Conservation (phyloP, 2,797 vertebrate genomes). For the Onychomys leucogaster region DNA sequence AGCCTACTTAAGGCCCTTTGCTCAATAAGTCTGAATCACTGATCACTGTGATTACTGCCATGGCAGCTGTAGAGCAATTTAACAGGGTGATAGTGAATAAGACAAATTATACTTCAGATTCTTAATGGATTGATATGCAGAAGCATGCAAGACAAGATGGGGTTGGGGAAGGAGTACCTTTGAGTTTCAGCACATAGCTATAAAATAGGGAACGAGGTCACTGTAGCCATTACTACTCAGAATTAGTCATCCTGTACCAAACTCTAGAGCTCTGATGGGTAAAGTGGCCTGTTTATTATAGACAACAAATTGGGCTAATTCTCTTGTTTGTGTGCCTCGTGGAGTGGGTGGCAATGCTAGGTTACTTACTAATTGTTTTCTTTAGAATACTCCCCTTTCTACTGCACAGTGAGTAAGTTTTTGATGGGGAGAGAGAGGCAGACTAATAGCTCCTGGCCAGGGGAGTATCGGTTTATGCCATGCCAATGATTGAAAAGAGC, state of each 20-base stretch:
- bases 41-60: constrained; percentile 79
- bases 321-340: constrained; percentile 64
- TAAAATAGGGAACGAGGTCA: constrained; percentile 60
- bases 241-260: constrained; percentile 66
- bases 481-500: constrained; percentile 72
- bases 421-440: constrained; percentile 61
- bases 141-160: constrained; percentile 55
- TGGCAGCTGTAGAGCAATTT: constrained; percentile 80
- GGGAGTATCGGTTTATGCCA: constrained; percentile 63
- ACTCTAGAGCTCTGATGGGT: constrained; percentile 44
- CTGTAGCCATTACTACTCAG: not conserved
- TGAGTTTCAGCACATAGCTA: constrained; percentile 40
- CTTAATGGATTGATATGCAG: constrained; percentile 71
- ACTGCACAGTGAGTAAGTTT: constrained; percentile 44
- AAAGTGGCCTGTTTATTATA: constrained; percentile 69
- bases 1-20: constrained; percentile 77
- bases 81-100: constrained; percentile 79
- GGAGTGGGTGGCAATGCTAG: constrained; percentile 68
- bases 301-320: constrained; percentile 69
- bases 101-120: constrained; percentile 77
- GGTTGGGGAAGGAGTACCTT: constrained; percentile 4
- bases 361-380: constrained; percentile 72
- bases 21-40: constrained; percentile 80
- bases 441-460: constrained; percentile 58
- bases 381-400: constrained; percentile 52